Evolutionary conservation across 2,113 vertebrate species (phyloP).

Genomic region (Pseudorasbora parva): DNA sequence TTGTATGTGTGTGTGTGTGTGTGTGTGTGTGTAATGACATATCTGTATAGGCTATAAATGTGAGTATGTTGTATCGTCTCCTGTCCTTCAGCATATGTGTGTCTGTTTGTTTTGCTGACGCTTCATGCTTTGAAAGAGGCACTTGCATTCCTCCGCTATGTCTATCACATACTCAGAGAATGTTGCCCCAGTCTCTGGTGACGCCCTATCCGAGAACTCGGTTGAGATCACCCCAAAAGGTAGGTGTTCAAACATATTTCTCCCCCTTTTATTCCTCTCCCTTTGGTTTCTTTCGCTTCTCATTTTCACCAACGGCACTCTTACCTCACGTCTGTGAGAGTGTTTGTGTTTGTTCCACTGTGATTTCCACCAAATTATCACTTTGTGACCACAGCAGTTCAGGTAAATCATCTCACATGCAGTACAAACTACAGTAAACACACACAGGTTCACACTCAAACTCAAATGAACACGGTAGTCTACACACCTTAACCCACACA

Average conservation of each 20-base stretch:
- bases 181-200: constrained; percentile 74
- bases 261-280: neutral
- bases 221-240: constrained; percentile 78
- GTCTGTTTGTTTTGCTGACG: constrained; percentile 58
- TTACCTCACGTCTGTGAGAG: constrained; percentile 69
- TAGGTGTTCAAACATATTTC: constrained; percentile 63
- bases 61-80: constrained; percentile 14
- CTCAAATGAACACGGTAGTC: constrained; percentile 30
- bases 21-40: constrained; percentile 34
- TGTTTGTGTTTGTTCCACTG: constrained; percentile 50
- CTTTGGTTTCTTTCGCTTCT: constrained; percentile 2
- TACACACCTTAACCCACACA: constrained; percentile 50
- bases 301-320: constrained; percentile 60
- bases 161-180: constrained; percentile 80
- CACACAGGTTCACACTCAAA: neutral
- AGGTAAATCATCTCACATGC: neutral
- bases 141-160: constrained; percentile 73
- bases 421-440: neutral
- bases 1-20: constrained; percentile 55
- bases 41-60: constrained; percentile 34
- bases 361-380: constrained; percentile 61
- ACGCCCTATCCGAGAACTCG: constrained; percentile 71
- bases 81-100: constrained; percentile 29
- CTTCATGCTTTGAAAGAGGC: constrained; percentile 70
- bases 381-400: constrained; percentile 37